Conservation (phyloP, 2,113 vertebrate species). For the Crypturellus undulatus region DNA sequence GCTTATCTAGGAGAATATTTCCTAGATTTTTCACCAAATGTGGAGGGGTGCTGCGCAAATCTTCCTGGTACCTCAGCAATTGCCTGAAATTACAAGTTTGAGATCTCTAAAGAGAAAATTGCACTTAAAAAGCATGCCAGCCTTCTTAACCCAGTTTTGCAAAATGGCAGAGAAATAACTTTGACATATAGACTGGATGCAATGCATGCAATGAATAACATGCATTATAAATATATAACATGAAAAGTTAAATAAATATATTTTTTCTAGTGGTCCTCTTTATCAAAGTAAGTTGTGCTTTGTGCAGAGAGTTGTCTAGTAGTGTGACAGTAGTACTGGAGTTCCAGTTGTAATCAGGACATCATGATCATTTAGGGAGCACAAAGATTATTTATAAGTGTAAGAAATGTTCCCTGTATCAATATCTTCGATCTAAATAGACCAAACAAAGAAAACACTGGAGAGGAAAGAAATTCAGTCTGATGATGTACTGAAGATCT, state of each 20-base stretch:
- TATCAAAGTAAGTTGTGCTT: neutral
- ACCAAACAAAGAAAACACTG: neutral
- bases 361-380: neutral
- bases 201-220: neutral
- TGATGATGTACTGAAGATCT: neutral
- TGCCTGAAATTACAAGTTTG: neutral
- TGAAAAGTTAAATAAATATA: neutral
- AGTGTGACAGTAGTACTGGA: neutral
- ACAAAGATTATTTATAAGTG: neutral
- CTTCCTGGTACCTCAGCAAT: neutral
- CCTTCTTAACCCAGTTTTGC: neutral
- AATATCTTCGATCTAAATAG: neutral
- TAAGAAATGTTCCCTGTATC: neutral
- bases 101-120: neutral
- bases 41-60: neutral
- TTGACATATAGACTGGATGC: neutral
- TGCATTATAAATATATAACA: accelerated
- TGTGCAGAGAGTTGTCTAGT: neutral
- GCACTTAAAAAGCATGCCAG: neutral
- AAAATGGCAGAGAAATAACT: neutral
- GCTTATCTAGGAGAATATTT: neutral
- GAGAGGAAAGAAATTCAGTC: neutral
- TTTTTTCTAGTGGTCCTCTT: neutral
- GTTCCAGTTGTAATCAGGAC: neutral
- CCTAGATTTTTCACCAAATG: neutral